Evolutionary conservation across 2,797 vertebrate species (phyloP).

Genomic region (Sandelia bainsii): DNA sequence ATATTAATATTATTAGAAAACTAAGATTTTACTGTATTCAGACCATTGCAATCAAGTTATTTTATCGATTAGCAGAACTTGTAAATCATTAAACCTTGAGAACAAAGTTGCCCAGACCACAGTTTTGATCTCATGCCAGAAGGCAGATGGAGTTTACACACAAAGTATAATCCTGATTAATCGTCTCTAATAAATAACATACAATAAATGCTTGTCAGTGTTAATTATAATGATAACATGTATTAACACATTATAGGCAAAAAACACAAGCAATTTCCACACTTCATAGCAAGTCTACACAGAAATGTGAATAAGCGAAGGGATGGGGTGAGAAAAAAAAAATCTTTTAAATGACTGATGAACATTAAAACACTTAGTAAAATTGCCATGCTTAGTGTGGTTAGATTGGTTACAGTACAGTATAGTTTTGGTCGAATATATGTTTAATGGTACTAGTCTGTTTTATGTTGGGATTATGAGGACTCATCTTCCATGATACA

Average conservation of each 20-base stretch:
- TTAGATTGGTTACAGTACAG: background rate
- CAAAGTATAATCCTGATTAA: background rate
- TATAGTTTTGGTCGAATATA: background rate
- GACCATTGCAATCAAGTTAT: background rate
- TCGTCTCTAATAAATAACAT: background rate
- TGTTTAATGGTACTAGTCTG: no score
- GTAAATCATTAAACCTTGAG: no score
- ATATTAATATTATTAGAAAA: background rate
- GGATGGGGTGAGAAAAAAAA: background rate
- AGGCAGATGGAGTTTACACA: background rate
- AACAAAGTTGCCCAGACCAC: no score
- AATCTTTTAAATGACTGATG: background rate
- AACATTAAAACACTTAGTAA: conserved; percentile 1
- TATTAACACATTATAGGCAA: no score
- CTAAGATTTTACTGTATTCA: background rate
- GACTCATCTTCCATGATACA: no score
- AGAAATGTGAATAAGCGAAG: conserved; percentile 12
- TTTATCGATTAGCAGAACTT: background rate
- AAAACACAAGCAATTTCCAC: background rate
- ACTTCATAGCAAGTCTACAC: background rate
- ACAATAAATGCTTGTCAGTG: background rate
- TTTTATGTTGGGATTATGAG: no score
- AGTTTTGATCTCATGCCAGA: background rate
- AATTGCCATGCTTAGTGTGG: background rate
- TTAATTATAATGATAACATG: background rate